Conservation (phyloP, 2,888 invertebrate species). For the Ecliptopera silaceata region DNA sequence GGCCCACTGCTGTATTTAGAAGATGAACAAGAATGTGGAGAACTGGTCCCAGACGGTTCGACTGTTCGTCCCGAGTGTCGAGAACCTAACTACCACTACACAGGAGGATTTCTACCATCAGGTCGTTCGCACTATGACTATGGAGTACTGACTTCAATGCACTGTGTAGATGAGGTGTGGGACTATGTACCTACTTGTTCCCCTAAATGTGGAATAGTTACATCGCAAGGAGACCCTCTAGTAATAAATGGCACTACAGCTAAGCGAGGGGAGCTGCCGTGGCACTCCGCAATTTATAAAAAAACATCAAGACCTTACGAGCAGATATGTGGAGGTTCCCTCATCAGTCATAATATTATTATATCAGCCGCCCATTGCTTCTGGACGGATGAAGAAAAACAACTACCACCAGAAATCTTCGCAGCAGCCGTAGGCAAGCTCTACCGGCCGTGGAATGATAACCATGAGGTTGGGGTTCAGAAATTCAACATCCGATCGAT, state of each 20-base stretch:
- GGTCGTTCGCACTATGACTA: neutral
- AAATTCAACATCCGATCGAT: slow-evolving; percentile 52
- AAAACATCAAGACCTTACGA: slow-evolving; percentile 57
- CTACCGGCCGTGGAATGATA: slow-evolving; percentile 44
- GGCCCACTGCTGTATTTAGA: slow-evolving; percentile 4
- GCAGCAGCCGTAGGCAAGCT: slow-evolving; percentile 43
- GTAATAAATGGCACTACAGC: slow-evolving; percentile 3
- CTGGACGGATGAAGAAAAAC: slow-evolving; percentile 42
- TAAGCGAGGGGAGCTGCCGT: slow-evolving; percentile 57
- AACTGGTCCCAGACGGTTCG: slow-evolving; percentile 20
- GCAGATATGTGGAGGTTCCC: slow-evolving; percentile 79
- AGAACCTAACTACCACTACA: slow-evolving; percentile 23
- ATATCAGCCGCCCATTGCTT: slow-evolving; percentile 60
- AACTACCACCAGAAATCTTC: slow-evolving; percentile 38
- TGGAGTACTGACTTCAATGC: slow-evolving; percentile 21
- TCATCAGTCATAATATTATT: slow-evolving; percentile 57
- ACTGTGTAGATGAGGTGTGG: slow-evolving; percentile 26
- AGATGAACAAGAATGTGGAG: slow-evolving; percentile 22
- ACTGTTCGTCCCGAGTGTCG: slow-evolving; percentile 21
- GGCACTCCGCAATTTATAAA: slow-evolving; percentile 79
- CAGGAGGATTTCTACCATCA: slow-evolving; percentile 8
- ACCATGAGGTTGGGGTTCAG: slow-evolving; percentile 42
- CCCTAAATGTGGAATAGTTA: slow-evolving; percentile 7
- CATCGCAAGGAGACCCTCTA: neutral
- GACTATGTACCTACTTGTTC: slow-evolving; percentile 23